Evolutionary conservation across 2,113 vertebrate genomes (phyloP).

Genomic region (Hyperopisus bebe): DNA sequence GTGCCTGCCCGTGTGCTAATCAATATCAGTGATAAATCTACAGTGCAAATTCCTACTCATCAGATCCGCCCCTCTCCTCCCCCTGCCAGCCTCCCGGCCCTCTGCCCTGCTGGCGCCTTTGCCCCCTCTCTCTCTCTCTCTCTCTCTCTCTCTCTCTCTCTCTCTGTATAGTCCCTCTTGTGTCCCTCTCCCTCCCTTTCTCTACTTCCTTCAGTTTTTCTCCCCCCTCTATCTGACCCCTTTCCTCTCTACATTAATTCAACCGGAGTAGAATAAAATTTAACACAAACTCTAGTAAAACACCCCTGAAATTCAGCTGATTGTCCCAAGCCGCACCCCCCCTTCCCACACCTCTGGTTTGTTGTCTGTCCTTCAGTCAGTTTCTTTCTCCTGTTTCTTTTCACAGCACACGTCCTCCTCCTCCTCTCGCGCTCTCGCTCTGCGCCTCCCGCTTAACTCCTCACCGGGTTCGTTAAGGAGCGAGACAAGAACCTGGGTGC

Average conservation of each 20-base stretch:
- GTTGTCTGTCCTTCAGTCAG: neutral
- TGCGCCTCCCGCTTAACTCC: conserved; percentile 18
- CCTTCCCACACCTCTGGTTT: neutral
- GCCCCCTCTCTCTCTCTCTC: conserved; percentile 36
- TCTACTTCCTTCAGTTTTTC: neutral
- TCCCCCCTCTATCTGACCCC: neutral
- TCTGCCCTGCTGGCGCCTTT: conserved; percentile 8
- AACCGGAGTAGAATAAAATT: neutral
- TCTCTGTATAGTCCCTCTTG: neutral
- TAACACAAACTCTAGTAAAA: neutral
- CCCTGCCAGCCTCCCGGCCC: conserved; percentile 22
- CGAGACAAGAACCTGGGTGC: conserved; percentile 36
- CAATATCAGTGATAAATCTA: conserved; percentile 57
- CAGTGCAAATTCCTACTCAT: conserved; percentile 36
- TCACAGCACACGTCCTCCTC: neutral
- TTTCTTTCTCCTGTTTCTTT: neutral
- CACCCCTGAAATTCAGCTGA: neutral
- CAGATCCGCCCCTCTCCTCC: conserved; percentile 33
- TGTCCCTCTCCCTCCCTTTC: conserved; percentile 5
- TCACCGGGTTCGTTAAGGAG: conserved; percentile 41
- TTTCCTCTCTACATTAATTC: conserved; percentile 1
- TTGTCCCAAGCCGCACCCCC: neutral
- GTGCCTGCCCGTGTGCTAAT: conserved; percentile 36
- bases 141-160: conserved; percentile 23
- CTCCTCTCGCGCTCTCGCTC: neutral